A percentile compares a stretch with the other conserved stretches of the same genome.
phyloP scores from a whole-genome alignment of 2,888 invertebrate species.

The Calliopum simillimum region DNA sequence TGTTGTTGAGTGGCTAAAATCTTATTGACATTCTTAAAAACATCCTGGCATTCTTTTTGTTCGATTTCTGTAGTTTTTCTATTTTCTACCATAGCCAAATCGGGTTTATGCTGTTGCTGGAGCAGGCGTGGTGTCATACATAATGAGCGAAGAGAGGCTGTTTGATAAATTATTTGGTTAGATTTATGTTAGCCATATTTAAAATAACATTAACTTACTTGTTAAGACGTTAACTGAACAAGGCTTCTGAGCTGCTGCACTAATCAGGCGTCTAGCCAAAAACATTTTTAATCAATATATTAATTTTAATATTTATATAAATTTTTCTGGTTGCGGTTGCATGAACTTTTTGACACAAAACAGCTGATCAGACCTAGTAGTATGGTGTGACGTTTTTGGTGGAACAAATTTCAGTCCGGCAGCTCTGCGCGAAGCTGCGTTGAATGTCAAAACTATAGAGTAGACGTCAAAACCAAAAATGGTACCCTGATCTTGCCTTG shows the following conservation, averaged over 20 bases:
- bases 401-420: too few species aligned
- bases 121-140: conserved; percentile 51
- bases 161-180: not conserved
- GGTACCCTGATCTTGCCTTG: too few species aligned
- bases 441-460: too few species aligned
- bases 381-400: not conserved
- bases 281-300: conserved; percentile 46
- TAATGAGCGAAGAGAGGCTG: conserved; percentile 55
- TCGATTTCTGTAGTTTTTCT: conserved; percentile 46
- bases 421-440: too few species aligned
- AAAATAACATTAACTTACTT: conserved; percentile 46
- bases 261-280: conserved; percentile 50
- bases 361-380: not conserved
- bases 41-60: conserved; percentile 49
- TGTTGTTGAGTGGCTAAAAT: conserved; percentile 52
- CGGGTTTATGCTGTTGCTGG: conserved; percentile 46
- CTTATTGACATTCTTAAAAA: conserved; percentile 59
- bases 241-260: conserved; percentile 51
- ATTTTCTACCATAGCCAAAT: conserved; percentile 8
- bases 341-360: not conserved
- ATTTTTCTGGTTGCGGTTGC: not conserved
- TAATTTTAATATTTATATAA: not conserved
- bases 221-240: conserved; percentile 42
- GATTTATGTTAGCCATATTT: not conserved
- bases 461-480: too few species aligned